These are phyloP conservation scores for Alviniconcha marisindica DNA, from an alignment of 1,140 invertebrate genomes.

Conservation along the genomic window DNA sequence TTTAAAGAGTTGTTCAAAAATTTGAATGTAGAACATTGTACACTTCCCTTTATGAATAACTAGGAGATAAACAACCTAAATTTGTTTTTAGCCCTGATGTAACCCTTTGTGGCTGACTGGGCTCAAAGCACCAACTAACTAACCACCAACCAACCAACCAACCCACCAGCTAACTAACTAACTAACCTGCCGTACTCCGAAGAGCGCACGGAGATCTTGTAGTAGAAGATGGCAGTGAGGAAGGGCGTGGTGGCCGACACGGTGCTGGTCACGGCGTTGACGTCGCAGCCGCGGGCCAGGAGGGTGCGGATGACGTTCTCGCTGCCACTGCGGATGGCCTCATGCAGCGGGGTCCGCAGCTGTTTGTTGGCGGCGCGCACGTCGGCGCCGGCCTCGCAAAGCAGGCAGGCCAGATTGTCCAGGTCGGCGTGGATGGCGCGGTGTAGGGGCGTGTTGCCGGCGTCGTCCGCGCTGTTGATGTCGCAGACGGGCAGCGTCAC, in stretches of 20 bases:
- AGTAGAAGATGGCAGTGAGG: constrained; percentile 69
- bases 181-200: constrained; percentile 52
- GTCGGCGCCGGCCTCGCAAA: constrained; percentile 63
- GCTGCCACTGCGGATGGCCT: constrained; percentile 67
- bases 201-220: constrained; percentile 60
- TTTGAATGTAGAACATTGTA: too few species aligned
- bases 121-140: too few species aligned
- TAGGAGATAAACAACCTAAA: too few species aligned
- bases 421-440: constrained; percentile 66
- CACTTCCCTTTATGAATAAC: too few species aligned
- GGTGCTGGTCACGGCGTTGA: constrained; percentile 59
- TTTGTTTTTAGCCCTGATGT: too few species aligned
- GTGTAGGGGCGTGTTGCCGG: constrained; percentile 66
- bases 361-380: constrained; percentile 60
- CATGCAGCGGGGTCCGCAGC: constrained; percentile 68
- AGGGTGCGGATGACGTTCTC: constrained; percentile 61
- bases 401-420: constrained; percentile 58
- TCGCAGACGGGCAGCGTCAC: constrained; percentile 59
- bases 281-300: constrained; percentile 59
- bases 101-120: too few species aligned
- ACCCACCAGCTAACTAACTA: too few species aligned
- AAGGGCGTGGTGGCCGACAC: constrained; percentile 66
- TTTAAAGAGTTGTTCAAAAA: too few species aligned
- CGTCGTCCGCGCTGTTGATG: constrained; percentile 56
- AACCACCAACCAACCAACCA: too few species aligned